phyloP scores from a whole-genome alignment of 1,140 invertebrate genomes.

The Pseudomyrmex pallidus region DNA sequence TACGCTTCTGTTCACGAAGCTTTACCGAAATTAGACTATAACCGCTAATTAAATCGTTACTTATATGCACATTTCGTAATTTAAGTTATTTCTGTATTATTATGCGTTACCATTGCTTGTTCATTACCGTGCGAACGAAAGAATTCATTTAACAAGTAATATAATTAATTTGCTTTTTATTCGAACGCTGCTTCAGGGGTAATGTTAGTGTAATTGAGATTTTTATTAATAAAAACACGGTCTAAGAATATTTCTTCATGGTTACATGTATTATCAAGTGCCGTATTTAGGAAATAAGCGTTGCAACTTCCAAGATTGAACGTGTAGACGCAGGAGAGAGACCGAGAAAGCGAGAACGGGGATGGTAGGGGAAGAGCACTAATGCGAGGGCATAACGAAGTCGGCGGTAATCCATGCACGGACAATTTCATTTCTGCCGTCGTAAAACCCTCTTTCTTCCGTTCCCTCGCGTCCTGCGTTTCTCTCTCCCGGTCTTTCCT shows the following conservation, averaged over 20 bases:
- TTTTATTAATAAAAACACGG: conserved; percentile 2
- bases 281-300: conserved; percentile 63
- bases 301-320: conserved; percentile 67
- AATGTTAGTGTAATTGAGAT: neutral
- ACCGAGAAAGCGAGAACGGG: conserved; percentile 38
- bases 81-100: conserved; percentile 14
- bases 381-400: conserved; percentile 75
- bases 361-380: conserved; percentile 56
- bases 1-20: neutral
- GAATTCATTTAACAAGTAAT: conserved; percentile 1
- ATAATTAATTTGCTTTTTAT: conserved; percentile 30
- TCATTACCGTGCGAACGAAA: neutral
- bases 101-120: conserved; percentile 3
- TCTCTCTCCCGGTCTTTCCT: neutral
- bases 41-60: conserved; percentile 2
- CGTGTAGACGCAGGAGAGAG: conserved; percentile 40
- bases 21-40: conserved; percentile 27
- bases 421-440: conserved; percentile 74
- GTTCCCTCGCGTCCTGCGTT: conserved; percentile 63
- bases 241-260: conserved; percentile 14
- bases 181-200: neutral
- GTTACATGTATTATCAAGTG: conserved; percentile 49
- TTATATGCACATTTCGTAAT: neutral
- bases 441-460: conserved; percentile 69
- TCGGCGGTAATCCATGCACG: conserved; percentile 76